Evolutionary conservation across 2,113 vertebrate genomes (phyloP), one percentile per base, ranked within the genome.

Genomic region (Nanger granti): DNA sequence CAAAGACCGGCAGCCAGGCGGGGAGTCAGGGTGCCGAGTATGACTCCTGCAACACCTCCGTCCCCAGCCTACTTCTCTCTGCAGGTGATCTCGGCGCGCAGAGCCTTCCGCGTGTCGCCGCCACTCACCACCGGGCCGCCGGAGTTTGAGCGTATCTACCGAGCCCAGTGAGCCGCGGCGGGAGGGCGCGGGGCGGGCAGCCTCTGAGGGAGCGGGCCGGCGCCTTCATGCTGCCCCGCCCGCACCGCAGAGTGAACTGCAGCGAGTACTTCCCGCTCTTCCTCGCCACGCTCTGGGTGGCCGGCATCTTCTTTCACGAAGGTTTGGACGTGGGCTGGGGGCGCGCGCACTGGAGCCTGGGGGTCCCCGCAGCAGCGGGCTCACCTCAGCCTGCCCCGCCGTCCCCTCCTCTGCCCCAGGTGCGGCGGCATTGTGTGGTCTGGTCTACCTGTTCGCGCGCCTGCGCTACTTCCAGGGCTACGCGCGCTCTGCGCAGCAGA

Each of bases 261-360:
- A 99, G 99, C 0, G 99, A 99, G 97, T 99, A 99, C 87, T 99
- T 99, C 96, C 99, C 99, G 0, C 95, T 99, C 93, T 99, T 99
- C 97, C 59, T 99, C 93, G 98, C 98, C 0, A 59, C 99, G 20
- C 98, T 99, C 91, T 99, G 99, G 99, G 97, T 99, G 13, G 98
- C 99, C 28, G 99, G 99, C 97, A 76, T 99, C 97, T 99, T 99
- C 98, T 99, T 99, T 96, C 99, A 99, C 89, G 99, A 99, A 99
- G 99, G 99, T 99, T 98, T 98, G 91, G 14, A 55, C 26, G 5
- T 17, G 2, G 59, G 86, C 28, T 11, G 1, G 52, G 44, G 93
- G 5, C 5, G 17, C 24, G 3, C 13, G 29, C 69, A 3, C 47
- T 0, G 44, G 64, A 9, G 20, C 20, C 49, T 4, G n/a, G 54